Evolutionary conservation across 2,888 invertebrate species (phyloP).

Genomic region (Caprella mutica): DNA sequence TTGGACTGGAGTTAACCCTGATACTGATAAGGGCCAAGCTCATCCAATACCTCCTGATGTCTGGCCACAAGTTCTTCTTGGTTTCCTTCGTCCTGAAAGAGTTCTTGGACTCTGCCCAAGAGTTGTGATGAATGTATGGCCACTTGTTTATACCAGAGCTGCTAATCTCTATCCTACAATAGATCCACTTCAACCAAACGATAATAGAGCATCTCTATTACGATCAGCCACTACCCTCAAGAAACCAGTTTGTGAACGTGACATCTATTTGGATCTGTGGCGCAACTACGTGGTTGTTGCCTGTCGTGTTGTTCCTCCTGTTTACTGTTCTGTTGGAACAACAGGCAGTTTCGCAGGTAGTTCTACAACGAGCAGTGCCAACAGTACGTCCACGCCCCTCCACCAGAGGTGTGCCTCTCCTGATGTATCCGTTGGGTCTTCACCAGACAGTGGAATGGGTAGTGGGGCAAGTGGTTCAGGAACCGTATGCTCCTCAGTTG

Average conservation of each 20-base stretch:
- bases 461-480: constrained; percentile 33
- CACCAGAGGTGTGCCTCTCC: constrained; percentile 84
- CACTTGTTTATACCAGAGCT: constrained; percentile 79
- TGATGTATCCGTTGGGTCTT: constrained; percentile 81
- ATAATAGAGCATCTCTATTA: constrained; percentile 86
- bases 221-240: constrained; percentile 75
- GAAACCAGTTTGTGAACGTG: constrained; percentile 83
- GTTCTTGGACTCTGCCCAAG: constrained; percentile 72
- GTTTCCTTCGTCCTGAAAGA: constrained; percentile 71
- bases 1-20: constrained; percentile 49
- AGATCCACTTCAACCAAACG: constrained; percentile 86
- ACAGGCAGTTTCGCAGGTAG: background rate
- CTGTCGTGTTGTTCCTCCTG: constrained; percentile 76
- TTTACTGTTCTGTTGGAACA: constrained; percentile 7
- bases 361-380: background rate
- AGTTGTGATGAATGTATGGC: constrained; percentile 87
- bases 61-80: constrained; percentile 77
- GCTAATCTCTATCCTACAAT: constrained; percentile 83
- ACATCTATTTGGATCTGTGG: constrained; percentile 93
- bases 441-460: constrained; percentile 53
- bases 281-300: constrained; percentile 94
- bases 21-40: background rate
- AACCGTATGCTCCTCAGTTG: constrained; percentile 42
- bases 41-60: constrained; percentile 44
- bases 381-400: constrained; percentile 57